Percentiles rank a stretch among this genome's conserved stretches.
Conservation (phyloP, 2,888 invertebrate genomes). For the Dynastes tityus region DNA sequence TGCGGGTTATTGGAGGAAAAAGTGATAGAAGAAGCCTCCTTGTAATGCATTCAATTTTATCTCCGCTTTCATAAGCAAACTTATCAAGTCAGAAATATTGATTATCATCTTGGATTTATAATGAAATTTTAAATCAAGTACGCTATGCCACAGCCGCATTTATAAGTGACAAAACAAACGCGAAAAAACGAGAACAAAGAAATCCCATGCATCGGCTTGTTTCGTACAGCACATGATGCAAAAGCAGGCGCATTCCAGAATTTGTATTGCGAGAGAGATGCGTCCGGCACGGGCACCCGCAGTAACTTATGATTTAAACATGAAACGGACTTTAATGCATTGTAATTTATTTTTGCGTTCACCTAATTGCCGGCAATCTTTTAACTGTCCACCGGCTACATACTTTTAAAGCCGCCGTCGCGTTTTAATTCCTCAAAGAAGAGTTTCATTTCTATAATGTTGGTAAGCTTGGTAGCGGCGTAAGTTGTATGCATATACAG, state of each 20-base stretch:
- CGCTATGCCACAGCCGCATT: neutral
- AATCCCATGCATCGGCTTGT: conserved; percentile 27
- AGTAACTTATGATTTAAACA: conserved; percentile 55
- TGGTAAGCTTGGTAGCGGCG: too few species aligned
- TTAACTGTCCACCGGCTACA: conserved; percentile 49
- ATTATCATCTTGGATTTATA: too few species aligned
- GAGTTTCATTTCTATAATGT: neutral
- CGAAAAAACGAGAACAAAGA: conserved; percentile 1
- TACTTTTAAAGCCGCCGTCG: conserved; percentile 27
- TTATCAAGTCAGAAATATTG: too few species aligned
- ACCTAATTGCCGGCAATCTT: conserved; percentile 51
- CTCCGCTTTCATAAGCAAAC: too few species aligned
- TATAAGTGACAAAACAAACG: neutral
- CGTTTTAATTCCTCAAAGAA: too few species aligned
- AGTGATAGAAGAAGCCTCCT: too few species aligned
- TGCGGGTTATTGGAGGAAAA: too few species aligned
- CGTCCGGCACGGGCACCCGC: conserved; percentile 11
- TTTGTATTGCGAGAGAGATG: conserved; percentile 52
- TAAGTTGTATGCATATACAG: too few species aligned
- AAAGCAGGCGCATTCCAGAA: conserved; percentile 51
- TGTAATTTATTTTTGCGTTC: conserved; percentile 54
- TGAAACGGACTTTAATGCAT: conserved; percentile 53
- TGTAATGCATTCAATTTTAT: too few species aligned
- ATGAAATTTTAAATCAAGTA: too few species aligned
- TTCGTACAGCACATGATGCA: conserved; percentile 38